Base-by-base conservation (phyloP, 2,888 invertebrate species). In the Perizoma affinitatum region DNA sequence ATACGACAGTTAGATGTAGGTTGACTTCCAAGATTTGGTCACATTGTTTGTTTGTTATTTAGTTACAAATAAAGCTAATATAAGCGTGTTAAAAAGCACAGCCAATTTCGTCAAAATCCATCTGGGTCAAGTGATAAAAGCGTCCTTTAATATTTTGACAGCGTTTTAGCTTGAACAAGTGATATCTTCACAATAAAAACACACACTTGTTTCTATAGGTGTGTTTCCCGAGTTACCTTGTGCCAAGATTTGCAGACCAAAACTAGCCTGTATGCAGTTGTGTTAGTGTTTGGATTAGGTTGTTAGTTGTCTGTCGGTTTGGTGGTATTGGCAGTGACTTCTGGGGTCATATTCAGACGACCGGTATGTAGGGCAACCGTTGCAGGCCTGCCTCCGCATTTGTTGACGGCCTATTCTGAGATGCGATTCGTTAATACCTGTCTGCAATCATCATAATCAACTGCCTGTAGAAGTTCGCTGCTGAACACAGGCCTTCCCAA, bases 311-410 rank as follows among this genome's bases (percentile, higher is more conserved):
- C 3, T 54, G 56, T 58, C 36, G 47, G 50, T 59, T 69, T 68
- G 63, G 68, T 68, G 73, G 69, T 83, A 83, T 86, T 84, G 85
- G 84, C 86, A 84, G 77, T 87, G 83, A 86, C 40, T 86, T 83
- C 79, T 77, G 71, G 80, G 88, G 87, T 86, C 85, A 82, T 71
- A 80, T 77, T 78, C 80, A 71, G 76, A 72, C 82, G 80, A 78
- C 75, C 81, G 84, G 84, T 82, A 88, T 88, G 84, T 89, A 70
- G 88, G 89, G 78, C 88, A 82, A 82, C 85, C 86, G 86, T 83
- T 87, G 66, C 42, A 33, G 35, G 61, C 54, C 61, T 65, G 57
- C 66, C 66, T 66, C 57, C 68, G 71, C 69, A 62, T 54, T 63
- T 59, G 61, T 59, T 41, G 65, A 58, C 57, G 69, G 49, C 68